Percentiles rank a stretch among this genome's conserved stretches.
Conservation (phyloP, 2,797 vertebrate genomes). For the Etheostoma perlongum region DNA sequence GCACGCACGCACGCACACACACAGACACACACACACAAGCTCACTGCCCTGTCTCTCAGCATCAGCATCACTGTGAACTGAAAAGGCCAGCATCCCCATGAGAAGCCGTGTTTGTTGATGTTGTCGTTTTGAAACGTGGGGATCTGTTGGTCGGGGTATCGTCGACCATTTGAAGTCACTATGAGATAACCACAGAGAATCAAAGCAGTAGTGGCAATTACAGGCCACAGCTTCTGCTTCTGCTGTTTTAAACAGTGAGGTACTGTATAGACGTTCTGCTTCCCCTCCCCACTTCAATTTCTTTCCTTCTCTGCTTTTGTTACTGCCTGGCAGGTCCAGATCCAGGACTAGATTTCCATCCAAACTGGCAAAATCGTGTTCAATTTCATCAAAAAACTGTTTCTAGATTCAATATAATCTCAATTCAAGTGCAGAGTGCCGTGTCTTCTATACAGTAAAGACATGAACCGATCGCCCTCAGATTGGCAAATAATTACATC, state of each 20-base stretch:
- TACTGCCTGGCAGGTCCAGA: neutral
- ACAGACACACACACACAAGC: constrained; percentile 10
- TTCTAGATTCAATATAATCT: no score
- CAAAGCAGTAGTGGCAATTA: neutral
- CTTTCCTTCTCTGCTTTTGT: constrained; percentile 15
- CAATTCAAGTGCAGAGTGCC: no score
- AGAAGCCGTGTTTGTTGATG: constrained; percentile 38
- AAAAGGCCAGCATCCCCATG: constrained; percentile 50
- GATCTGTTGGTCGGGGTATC: neutral
- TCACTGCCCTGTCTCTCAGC: constrained; percentile 32
- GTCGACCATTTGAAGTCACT: constrained; percentile 10
- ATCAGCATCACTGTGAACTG: constrained; percentile 49
- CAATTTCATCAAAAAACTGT: no score
- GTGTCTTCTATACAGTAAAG: no score
- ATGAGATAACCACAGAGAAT: constrained; percentile 2
- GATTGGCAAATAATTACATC: constrained; percentile 6
- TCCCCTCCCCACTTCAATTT: neutral
- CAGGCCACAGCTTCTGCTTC: no score
- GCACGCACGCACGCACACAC: neutral
- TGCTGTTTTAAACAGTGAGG: no score
- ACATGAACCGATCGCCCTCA: neutral
- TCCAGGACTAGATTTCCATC: neutral
- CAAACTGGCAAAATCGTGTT: neutral
- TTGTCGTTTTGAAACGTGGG: constrained; percentile 38
- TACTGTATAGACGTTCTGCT: constrained; percentile 8